Evolutionary conservation across 2,888 invertebrate genomes (phyloP), one percentile per base, ranked within the genome.

Genomic region (Pammene aurita): DNA sequence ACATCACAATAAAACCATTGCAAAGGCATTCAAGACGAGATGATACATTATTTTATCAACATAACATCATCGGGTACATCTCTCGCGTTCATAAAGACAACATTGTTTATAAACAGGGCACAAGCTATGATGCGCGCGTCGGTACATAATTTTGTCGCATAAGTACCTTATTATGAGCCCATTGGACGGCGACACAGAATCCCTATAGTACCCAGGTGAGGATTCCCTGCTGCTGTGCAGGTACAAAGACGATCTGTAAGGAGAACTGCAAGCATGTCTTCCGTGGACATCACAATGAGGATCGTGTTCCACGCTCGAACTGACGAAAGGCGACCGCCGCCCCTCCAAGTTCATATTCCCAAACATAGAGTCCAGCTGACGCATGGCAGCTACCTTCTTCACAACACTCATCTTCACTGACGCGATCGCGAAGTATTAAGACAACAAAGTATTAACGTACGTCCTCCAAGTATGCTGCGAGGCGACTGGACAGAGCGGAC

Each of bases 201-300:
- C 95, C 71, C 94, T 94, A 71, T 94, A 82, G 64, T 94, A 94
- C 11, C 94, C 94, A 16, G 94, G 92, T 5, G 94, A 93, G 7
- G 91, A 88, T 72, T 93, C 92, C 80, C 92, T 81, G 77, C 75
- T 73, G 38, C 89, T 89, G 78, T 92, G 91, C 66, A 92, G 84
- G 73, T 91, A 92, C 52, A 92, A 84, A 50, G 92, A 91, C 7
- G 92, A 92, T 68, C 90, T 83, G 73, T 90, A 86, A 18, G 90
- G 89, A 63, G 91, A 89, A 72, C 85, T 83, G 81, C 89, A 90
- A 46, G 67, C 68, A 60, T 60, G 58, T 26, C 92, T 87, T 52
- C 95, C 95, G 84, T 96, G 96, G 44, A 96, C 95, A 79, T 96
- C 95, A 82, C 96, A 96, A 72, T 94, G 94, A 72, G 93, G 91